A percentile compares a stretch with the other conserved stretches of the same genome.
Conservation (phyloP, 2,888 invertebrate genomes). For the Troides helena region DNA sequence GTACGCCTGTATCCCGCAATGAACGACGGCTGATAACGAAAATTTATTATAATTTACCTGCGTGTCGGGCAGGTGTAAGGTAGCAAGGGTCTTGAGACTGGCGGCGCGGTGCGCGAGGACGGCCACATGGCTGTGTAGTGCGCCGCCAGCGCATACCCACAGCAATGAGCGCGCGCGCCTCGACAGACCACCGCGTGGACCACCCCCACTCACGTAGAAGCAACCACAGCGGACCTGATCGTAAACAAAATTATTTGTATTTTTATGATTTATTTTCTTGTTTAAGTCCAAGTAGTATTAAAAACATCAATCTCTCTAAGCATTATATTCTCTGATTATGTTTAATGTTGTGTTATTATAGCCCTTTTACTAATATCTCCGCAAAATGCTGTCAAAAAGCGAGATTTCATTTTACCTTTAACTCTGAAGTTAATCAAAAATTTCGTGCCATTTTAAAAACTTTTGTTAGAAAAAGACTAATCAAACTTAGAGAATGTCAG, state of each 20-base stretch:
- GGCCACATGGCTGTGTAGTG: constrained; percentile 83
- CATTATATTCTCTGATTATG: no score
- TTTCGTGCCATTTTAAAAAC: no score
- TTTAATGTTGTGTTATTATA: constrained; percentile 18
- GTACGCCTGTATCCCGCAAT: no score
- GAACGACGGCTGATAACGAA: background rate
- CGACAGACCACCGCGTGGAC: constrained; percentile 63
- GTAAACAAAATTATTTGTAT: background rate
- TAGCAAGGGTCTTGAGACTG: constrained; percentile 85
- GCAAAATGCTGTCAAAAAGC: no score
- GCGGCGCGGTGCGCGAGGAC: constrained; percentile 89
- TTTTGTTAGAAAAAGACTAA: no score
- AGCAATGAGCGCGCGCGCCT: constrained; percentile 89
- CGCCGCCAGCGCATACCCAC: constrained; percentile 94
- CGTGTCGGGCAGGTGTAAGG: constrained; percentile 89
- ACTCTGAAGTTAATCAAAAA: no score
- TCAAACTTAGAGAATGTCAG: no score
- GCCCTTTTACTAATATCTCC: no score
- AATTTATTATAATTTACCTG: constrained; percentile 65
- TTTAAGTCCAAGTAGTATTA: constrained; percentile 6
- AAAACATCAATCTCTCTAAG: constrained; percentile 11
- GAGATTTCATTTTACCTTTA: no score
- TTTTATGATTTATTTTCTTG: no score
- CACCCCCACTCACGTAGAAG: constrained; percentile 83
- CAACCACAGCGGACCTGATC: constrained; percentile 92